Conservation (phyloP, 2,888 invertebrate species). For the Agriopis leucophaearia region DNA sequence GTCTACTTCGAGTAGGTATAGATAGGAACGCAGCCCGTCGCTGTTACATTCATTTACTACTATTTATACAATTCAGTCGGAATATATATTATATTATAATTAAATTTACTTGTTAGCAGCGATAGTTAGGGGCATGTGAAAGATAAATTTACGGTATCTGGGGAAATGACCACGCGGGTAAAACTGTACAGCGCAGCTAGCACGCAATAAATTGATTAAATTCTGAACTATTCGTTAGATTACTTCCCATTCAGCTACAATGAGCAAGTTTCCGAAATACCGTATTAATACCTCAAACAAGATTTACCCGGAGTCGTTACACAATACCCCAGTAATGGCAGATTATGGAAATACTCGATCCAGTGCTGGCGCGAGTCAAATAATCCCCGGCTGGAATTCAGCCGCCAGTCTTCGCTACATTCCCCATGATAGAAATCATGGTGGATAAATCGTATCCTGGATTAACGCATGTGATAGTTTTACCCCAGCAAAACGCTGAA, state of each 20-base stretch:
- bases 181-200: no score
- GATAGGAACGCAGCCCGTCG: no score
- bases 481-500: no score
- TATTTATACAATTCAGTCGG: no score
- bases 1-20: no score
- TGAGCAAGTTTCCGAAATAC: slow-evolving; percentile 14
- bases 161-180: no score
- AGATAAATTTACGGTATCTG: no score
- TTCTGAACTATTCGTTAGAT: slow-evolving; percentile 15
- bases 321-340: slow-evolving; percentile 37
- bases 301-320: slow-evolving; percentile 20
- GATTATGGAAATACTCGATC: slow-evolving; percentile 47
- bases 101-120: no score
- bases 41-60: no score
- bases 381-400: slow-evolving; percentile 44
- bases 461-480: neutral
- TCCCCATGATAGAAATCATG: neutral
- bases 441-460: neutral
- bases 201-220: neutral
- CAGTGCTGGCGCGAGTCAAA: slow-evolving; percentile 29
- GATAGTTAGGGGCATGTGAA: no score
- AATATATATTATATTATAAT: no score
- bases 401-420: slow-evolving; percentile 17
- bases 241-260: slow-evolving; percentile 4
- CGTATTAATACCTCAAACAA: slow-evolving; percentile 26